Conservation (phyloP, 2,888 invertebrate genomes). For the Hipparchia semele region DNA sequence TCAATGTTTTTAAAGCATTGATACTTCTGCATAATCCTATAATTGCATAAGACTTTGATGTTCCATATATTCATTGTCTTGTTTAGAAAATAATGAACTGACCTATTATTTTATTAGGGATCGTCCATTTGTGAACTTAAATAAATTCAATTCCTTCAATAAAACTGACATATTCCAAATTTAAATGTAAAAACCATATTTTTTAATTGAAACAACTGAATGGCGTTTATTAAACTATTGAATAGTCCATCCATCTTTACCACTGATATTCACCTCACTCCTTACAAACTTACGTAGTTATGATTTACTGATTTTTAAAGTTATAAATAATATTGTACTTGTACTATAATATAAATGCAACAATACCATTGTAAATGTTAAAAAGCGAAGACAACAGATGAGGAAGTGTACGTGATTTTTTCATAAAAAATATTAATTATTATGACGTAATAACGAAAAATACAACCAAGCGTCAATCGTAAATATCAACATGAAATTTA, state of each 20-base stretch:
- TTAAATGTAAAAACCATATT: neutral
- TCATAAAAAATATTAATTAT: neutral
- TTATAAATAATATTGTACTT: conserved; percentile 38
- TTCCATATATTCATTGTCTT: too few relatives aligned
- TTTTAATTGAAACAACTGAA: neutral
- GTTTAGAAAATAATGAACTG: too few relatives aligned
- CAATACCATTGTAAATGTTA: conserved; percentile 17
- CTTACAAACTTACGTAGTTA: neutral
- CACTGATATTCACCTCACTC: neutral
- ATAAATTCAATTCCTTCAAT: too few relatives aligned
- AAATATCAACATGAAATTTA: neutral
- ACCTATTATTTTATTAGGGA: too few relatives aligned
- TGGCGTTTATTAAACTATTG: neutral
- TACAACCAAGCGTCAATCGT: neutral
- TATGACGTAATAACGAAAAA: neutral
- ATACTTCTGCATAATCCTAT: too few relatives aligned
- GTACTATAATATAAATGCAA: conserved; percentile 43
- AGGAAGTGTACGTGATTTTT: neutral
- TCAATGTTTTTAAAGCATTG: neutral
- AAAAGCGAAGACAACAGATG: conserved; percentile 13
- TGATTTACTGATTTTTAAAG: conserved; percentile 10
- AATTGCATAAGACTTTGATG: too few relatives aligned
- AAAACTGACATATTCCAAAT: neutral
- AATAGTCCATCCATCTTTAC: neutral
- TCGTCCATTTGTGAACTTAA: too few relatives aligned